phyloP scores from a whole-genome alignment of 1,140 invertebrate genomes.

The Drosophila erecta region DNA sequence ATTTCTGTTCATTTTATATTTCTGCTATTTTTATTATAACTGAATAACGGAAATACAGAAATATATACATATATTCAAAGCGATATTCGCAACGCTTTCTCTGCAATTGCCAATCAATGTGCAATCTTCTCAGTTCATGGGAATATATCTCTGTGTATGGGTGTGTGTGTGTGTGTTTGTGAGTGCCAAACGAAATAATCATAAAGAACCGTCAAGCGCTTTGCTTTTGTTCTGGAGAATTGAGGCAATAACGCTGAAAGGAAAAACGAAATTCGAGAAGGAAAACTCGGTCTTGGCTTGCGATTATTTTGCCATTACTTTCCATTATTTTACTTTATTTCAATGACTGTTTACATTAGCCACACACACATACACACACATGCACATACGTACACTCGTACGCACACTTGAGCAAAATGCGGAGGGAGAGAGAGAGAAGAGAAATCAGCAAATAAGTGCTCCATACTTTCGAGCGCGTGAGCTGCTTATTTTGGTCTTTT shows the following conservation, averaged over 20 bases:
- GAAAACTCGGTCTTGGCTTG: constrained; percentile 52
- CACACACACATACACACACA: constrained; percentile 33
- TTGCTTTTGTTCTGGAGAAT: constrained; percentile 63
- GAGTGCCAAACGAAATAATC: constrained; percentile 68
- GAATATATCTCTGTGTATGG: constrained; percentile 14
- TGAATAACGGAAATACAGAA: constrained; percentile 15
- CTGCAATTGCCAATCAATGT: constrained; percentile 77
- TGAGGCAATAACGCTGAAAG: constrained; percentile 66
- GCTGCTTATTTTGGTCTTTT: constrained; percentile 44
- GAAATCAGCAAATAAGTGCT: constrained; percentile 44
- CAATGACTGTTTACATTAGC: constrained; percentile 81
- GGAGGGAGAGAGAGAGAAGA: constrained; percentile 10
- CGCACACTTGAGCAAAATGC: background rate
- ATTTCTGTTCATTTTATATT: too few species aligned
- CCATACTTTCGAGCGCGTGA: constrained; percentile 53
- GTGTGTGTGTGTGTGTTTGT: constrained; percentile 27
- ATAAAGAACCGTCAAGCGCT: constrained; percentile 76
- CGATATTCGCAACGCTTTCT: constrained; percentile 58
- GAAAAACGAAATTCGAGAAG: constrained; percentile 7
- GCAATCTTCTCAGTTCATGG: constrained; percentile 52
- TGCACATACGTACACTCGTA: constrained; percentile 4
- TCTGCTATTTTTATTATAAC: background rate
- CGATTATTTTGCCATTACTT: constrained; percentile 83
- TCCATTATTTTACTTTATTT: constrained; percentile 83
- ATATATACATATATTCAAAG: constrained; percentile 17